Evolutionary conservation across 2,797 vertebrate species (phyloP).

Genomic region (Spondyliosoma cantharus): DNA sequence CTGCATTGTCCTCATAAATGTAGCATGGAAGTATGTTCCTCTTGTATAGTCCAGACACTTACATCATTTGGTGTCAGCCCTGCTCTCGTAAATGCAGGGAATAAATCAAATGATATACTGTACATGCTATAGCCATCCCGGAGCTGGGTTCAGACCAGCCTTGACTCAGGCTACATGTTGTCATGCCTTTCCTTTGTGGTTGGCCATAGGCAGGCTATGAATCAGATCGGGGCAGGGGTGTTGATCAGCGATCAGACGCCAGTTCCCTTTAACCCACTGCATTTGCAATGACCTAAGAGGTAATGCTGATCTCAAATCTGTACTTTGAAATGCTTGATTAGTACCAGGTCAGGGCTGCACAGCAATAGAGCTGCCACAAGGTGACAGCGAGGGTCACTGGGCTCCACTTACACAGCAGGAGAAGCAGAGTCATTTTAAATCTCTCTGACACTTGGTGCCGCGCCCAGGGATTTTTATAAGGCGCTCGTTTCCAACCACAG

Average conservation of each 20-base stretch:
- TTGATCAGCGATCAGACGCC: conserved; percentile 59
- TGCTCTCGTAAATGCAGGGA: conserved; percentile 28
- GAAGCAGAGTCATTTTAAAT: conserved; percentile 68
- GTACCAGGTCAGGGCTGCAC: conserved; percentile 59
- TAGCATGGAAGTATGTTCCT: conserved; percentile 44
- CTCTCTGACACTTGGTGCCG: conserved; percentile 71
- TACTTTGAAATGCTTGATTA: conserved; percentile 66
- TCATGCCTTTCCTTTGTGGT: conserved; percentile 40
- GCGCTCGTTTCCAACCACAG: conserved; percentile 54
- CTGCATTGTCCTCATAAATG: conserved; percentile 49
- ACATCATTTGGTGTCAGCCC: conserved; percentile 46
- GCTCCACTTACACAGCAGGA: conserved; percentile 70
- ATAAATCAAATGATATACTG: conserved; percentile 55
- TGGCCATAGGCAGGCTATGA: conserved; percentile 40
- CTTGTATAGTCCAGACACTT: conserved; percentile 45
- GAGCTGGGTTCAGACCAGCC: conserved; percentile 36
- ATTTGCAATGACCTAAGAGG: conserved; percentile 64
- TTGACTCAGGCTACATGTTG: conserved; percentile 40
- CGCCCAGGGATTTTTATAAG: conserved; percentile 57
- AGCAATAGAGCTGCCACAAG: conserved; percentile 43
- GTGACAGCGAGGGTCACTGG: conserved; percentile 57
- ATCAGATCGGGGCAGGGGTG: conserved; percentile 52
- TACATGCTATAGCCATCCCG: conserved; percentile 13
- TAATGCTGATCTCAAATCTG: conserved; percentile 59
- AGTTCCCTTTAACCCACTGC: conserved; percentile 50